Evolutionary conservation across 2,797 vertebrate species (phyloP), one percentile per base, ranked within the genome.

Genomic region (Sebastes taczanowskii): DNA sequence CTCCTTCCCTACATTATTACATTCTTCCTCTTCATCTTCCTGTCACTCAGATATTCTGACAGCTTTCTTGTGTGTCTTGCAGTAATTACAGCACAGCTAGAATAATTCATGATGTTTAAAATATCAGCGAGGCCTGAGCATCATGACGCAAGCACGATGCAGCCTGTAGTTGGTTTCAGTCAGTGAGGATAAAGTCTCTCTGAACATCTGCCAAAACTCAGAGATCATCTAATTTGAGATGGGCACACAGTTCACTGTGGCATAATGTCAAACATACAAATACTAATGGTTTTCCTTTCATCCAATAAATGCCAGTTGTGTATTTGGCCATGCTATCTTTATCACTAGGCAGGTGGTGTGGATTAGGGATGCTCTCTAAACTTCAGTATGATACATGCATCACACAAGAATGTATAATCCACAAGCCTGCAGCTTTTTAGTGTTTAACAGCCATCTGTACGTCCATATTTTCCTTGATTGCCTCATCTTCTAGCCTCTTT

Each of bases 141-240:
- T 30, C 2, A 25, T 1, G 2, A 49, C 14, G 22, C 25, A 46
- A 71, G 76, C 66, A 84, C 71, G 58, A 58, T 78, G 62, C 58
- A 76, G 34, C 62, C 46, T 75, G 62, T 70, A 23, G 73, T 74
- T 71, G 55, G 61, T 73, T 78, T 86, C 56, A 63, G 71, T 80
- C 46, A 64, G 63, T 38, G 78, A 77, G 86, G 75, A 81, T 89
- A 74, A 88, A 81, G 56, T 87, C 71, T 70, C 27, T 85, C 11
- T 85, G 78, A 88, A 85, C 89, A 86, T 86, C 83, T 91, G 89
- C 86, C 89, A 88, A 83, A 91, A 60, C 32, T 61, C 55, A 75
- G 82, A 83, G 85, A 87, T 88, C 85, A 88, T 86, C 86, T 78
- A 79, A 58, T 74, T 59, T 81, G 72, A 71, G 59, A 77, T 83